A percentile compares a stretch with the other conserved stretches of the same genome.
Evolutionary conservation across 2,113 vertebrate species (phyloP).

Genomic region (Microcebus jonahi): DNA sequence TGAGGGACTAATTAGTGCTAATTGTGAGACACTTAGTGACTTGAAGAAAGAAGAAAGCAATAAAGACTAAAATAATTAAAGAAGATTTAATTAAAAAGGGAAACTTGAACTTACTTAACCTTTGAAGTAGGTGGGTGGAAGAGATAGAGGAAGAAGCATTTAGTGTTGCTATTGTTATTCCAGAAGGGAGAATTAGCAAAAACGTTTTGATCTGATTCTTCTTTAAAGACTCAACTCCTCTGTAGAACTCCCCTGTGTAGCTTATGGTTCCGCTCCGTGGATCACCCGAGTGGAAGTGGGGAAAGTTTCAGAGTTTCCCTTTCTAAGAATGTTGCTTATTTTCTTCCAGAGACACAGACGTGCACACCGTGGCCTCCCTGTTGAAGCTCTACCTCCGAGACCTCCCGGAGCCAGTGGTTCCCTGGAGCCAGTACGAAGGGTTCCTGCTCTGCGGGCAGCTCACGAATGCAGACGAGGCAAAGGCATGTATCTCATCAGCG

Average conservation of each 20-base stretch:
- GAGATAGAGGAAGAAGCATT: background rate
- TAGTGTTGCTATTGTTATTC: background rate
- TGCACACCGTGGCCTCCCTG: slow-evolving; percentile 98
- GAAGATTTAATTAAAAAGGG: background rate
- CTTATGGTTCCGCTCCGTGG: background rate
- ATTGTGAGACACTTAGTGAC: background rate
- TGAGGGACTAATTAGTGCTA: background rate
- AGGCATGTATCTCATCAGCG: slow-evolving; percentile 82
- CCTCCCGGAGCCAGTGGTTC: slow-evolving; percentile 94
- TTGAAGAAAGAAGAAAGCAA: slow-evolving; percentile 41
- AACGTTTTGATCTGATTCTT: background rate
- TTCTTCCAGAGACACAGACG: slow-evolving; percentile 94
- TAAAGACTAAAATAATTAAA: background rate
- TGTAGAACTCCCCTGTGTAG: background rate
- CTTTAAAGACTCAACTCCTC: background rate
- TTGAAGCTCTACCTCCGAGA: slow-evolving; percentile 97
- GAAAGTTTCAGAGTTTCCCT: background rate
- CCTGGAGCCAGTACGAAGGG: slow-evolving; percentile 95
- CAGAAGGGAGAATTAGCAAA: background rate
- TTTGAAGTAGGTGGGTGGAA: background rate
- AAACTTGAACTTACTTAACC: background rate
- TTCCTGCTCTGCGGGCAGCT: slow-evolving; percentile 92
- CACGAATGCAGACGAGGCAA: slow-evolving; percentile 83
- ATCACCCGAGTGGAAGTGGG: background rate
- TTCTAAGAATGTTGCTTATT: background rate